Percentiles rank a stretch among this genome's conserved stretches.
These are phyloP conservation scores for Odontocerum albicorne DNA, from an alignment of 2,888 invertebrate species.

Conservation along the genomic window DNA sequence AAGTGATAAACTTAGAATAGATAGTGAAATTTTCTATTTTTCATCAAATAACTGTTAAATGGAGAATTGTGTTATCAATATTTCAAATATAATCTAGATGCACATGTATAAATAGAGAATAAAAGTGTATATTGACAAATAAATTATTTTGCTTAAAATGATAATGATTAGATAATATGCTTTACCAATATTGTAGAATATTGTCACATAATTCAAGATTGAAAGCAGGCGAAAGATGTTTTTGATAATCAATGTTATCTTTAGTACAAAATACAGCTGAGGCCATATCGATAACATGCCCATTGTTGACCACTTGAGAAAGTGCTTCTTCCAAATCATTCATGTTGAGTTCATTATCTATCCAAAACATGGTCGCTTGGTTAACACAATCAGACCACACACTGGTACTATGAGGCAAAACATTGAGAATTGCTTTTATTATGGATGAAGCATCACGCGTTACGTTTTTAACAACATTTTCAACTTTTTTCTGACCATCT, in stretches of 20 bases:
- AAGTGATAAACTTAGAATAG: too few species aligned
- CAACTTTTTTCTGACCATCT: neutral
- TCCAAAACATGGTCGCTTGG: conserved; percentile 48
- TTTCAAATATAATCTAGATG: too few species aligned
- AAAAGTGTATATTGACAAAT: neutral
- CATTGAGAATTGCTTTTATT: conserved; percentile 22
- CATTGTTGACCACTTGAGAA: conserved; percentile 56
- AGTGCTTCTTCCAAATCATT: conserved; percentile 58
- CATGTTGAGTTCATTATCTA: conserved; percentile 48
- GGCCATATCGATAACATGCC: conserved; percentile 49
- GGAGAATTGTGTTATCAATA: too few species aligned
- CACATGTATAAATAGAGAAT: neutral
- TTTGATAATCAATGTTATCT: conserved; percentile 51
- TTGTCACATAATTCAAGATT: conserved; percentile 55
- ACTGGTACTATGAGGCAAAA: conserved; percentile 20
- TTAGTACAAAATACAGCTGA: conserved; percentile 54
- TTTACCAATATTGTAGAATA: conserved; percentile 51
- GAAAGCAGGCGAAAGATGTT: conserved; percentile 52
- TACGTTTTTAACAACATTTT: conserved; percentile 10
- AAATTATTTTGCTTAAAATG: neutral
- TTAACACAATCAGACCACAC: conserved; percentile 43
- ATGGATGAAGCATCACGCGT: conserved; percentile 15
- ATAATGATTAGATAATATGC: neutral
- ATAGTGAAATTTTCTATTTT: too few species aligned
- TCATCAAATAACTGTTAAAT: too few species aligned